A percentile compares a stretch with the other conserved stretches of the same genome.
phyloP scores from a whole-genome alignment of 30 jellyfish, hydroid and myxozoan species.

The Cassiopea andromeda region DNA sequence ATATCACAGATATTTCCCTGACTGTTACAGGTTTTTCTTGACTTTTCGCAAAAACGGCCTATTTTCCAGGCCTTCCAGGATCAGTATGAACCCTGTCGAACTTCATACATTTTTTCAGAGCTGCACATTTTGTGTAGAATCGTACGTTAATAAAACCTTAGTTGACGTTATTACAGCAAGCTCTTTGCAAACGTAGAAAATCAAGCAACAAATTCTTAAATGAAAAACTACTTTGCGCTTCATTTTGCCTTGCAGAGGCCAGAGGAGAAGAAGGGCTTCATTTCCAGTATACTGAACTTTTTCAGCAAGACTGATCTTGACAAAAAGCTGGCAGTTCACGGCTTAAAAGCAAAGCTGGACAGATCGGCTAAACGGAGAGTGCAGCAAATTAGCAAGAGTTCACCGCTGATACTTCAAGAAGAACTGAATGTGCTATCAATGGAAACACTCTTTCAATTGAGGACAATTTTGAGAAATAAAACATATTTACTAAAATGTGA shows the following conservation, averaged over 20 bases:
- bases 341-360: constrained; percentile 19
- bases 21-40: too few species aligned
- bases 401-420: constrained; percentile 51
- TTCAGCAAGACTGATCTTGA: constrained; percentile 47
- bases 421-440: constrained; percentile 62
- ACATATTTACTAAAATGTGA: constrained; percentile 14
- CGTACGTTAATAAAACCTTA: too few species aligned
- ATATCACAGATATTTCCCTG: too few species aligned
- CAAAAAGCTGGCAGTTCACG: constrained; percentile 37
- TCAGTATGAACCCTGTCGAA: too few species aligned
- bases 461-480: constrained; percentile 14
- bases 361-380: constrained; percentile 27
- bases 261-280: constrained; percentile 8
- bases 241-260: background rate
- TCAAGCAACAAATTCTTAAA: too few species aligned
- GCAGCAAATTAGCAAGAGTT: constrained; percentile 34
- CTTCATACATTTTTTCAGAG: too few species aligned
- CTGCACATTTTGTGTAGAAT: too few species aligned
- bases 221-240: too few species aligned
- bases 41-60: too few species aligned
- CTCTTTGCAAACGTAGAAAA: too few species aligned
- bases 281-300: constrained; percentile 3
- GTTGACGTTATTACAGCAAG: too few species aligned
- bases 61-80: too few species aligned
- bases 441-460: constrained; percentile 52